Conservation (phyloP, 1,140 invertebrate species). For the Apis laboriosa region DNA sequence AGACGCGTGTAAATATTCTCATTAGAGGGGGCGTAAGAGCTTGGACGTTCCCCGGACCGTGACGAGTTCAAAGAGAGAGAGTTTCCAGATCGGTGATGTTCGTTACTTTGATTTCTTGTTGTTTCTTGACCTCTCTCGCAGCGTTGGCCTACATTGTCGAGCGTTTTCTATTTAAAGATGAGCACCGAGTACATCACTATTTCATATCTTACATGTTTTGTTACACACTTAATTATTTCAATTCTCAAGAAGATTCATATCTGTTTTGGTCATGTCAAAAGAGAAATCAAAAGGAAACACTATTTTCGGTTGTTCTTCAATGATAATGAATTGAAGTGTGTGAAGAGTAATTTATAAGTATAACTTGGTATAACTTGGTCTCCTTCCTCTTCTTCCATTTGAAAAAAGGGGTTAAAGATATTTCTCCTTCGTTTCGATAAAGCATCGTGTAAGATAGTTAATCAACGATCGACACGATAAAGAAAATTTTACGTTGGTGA, state of each 20-base stretch:
- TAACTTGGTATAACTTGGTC: no score
- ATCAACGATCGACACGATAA: background rate
- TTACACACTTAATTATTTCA: background rate
- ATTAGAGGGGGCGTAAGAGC: background rate
- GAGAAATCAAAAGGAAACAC: no score
- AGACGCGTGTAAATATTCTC: background rate
- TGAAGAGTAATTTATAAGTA: no score
- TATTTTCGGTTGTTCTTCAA: no score
- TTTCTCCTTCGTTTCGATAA: background rate
- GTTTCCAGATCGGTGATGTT: constrained; percentile 2
- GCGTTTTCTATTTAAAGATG: constrained; percentile 9
- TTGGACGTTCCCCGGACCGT: background rate
- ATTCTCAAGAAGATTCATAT: no score
- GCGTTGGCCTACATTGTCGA: background rate
- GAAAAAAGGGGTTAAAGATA: background rate
- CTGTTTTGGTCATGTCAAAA: no score
- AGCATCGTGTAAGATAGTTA: background rate
- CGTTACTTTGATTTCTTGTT: constrained; percentile 10
- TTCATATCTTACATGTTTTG: background rate
- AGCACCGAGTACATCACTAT: background rate
- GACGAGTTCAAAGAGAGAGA: constrained; percentile 1
- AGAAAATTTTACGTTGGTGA: background rate
- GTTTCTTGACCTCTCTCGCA: constrained; percentile 1
- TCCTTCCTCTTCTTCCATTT: no score
- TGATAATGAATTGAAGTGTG: no score